Evolutionary conservation across 2,888 invertebrate species (phyloP), one percentile per base, ranked within the genome.

Genomic region (Tricholauxania praeusta): DNA sequence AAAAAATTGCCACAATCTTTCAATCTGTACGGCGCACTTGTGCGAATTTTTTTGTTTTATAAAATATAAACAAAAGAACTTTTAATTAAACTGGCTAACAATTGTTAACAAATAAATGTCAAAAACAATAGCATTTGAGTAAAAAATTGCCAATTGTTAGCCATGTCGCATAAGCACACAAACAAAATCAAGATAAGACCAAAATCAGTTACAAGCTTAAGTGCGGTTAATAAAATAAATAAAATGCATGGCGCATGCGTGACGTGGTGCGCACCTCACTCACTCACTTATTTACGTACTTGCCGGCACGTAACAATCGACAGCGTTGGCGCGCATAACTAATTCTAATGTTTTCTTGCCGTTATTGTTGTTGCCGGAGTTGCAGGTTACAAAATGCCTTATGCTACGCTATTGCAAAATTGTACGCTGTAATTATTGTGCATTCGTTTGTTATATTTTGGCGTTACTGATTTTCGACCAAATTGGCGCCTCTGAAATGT

Each of bases 71-170:
- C 19, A 55, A 55, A 3, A 55, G 19, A 51, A 65, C 39, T 59
- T 59, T 68, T 68, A 68, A 68, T 68, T 57, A 48, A 68, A 59
- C 68, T 47, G 39, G 14, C 57, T 22, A 67, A 22, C 55, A 55
- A 39, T 67, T 53, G 53, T 47, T 19, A 67, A 28, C 47, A 68
- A 68, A 68, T 68, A 68, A 68, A 68, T 68, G 68, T 68, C 68
- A 68, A 68, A 32, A n/a, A n/a, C 66, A 66, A n/a, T 39, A 62
- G n/a, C 48, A 5, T n/a, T 4, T 39, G 19, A 47, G 14, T 62
- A 63, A 63, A 47, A 63, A 48, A 63, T 39, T 60, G 12, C 12
- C 12, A 60, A 12, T 28, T 39, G 39, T 39, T 39, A 39, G 39
- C 39, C 39, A 39, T 39, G 22, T 28, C 17, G 32, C 32, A 28